Base-by-base conservation (phyloP, 2,113 vertebrate species). In the Mastomys natalensis region DNA sequence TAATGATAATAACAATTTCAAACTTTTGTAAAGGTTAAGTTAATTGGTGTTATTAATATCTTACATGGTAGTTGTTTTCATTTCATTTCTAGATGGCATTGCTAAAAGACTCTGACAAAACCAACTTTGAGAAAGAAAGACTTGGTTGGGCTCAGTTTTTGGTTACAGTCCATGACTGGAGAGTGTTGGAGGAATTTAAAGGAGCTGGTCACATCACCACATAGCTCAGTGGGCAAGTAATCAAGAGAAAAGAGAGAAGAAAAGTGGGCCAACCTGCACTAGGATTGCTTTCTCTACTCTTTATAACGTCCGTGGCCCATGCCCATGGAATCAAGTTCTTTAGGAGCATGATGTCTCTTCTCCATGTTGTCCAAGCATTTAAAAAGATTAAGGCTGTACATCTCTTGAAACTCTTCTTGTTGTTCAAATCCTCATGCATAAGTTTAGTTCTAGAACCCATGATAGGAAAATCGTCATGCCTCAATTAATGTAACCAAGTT, bases 301-400 rank as follows among this genome's bases (percentile, higher is more conserved):
- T 37, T n/a, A n/a, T n/a, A n/a, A n/a, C n/a, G n/a, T 48, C 60
- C 62, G 22, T 11, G 62, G 11, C 29, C 43, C 17, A 68, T 11
- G 24, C 10, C 43, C 10, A 15, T 62, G 17, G 31, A 37, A 66
- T 92, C 87, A 70, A 94, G 94, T 89, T 93, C 96, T 96, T 90
- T 24, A 72, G 74, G 88, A n/a, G 34, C 89, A 94, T 94, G 31
- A 45, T 91, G 93, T 84, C 45, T 17, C 13, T 92, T 93, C 74
- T 64, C 62, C 64, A 96, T 70, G 13, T 89, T 84, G 64, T 89
- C 43, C 62, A 91, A 55, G 87, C 87, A 92, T 91, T 60, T 6
- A 55, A 58, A 29, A 58, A 72, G 45, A 73, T 51, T 21, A 92
- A 96, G 87, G 70, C 95, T 86, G 40, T 43, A 68, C n/a, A 73